Percentiles rank a stretch among this genome's conserved stretches.
These are phyloP conservation scores for Callyntrura guangdongensis DNA, from an alignment of 2,888 invertebrate species.

Conservation along the genomic window DNA sequence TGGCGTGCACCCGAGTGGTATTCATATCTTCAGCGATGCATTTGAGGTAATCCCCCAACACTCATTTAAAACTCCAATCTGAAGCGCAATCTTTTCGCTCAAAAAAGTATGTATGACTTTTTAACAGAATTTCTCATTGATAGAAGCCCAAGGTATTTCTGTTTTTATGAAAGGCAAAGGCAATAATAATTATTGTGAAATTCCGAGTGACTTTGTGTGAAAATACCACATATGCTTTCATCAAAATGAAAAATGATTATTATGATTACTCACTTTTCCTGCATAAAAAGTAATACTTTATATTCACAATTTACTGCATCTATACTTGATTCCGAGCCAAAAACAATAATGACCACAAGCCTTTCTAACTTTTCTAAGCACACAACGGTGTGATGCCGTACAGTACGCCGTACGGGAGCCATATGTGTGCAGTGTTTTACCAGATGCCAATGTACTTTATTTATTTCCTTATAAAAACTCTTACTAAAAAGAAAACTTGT, in stretches of 20 bases:
- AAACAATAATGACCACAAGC: neutral
- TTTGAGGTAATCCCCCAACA: conserved; percentile 33
- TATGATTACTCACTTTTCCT: neutral
- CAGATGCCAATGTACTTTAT: no score
- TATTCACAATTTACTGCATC: conserved; percentile 25
- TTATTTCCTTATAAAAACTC: neutral
- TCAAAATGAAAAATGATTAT: neutral
- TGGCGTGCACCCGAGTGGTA: neutral
- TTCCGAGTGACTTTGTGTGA: neutral
- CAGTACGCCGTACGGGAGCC: no score
- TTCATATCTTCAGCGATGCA: neutral
- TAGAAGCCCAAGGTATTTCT: no score
- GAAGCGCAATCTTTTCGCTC: conserved; percentile 37
- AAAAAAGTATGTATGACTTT: neutral
- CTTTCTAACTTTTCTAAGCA: no score
- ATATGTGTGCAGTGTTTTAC: no score
- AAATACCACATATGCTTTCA: neutral
- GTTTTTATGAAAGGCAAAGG: neutral
- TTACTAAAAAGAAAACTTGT: neutral
- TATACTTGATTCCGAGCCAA: conserved; percentile 47
- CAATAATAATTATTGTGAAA: neutral
- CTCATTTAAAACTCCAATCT: neutral
- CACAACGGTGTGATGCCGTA: no score
- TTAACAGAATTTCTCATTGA: neutral
- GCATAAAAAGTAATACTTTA: conserved; percentile 21